A percentile compares a stretch with the other conserved stretches of the same genome.
Evolutionary conservation across 2,797 vertebrate genomes (phyloP).

Genomic region (Eulemur coronatus): DNA sequence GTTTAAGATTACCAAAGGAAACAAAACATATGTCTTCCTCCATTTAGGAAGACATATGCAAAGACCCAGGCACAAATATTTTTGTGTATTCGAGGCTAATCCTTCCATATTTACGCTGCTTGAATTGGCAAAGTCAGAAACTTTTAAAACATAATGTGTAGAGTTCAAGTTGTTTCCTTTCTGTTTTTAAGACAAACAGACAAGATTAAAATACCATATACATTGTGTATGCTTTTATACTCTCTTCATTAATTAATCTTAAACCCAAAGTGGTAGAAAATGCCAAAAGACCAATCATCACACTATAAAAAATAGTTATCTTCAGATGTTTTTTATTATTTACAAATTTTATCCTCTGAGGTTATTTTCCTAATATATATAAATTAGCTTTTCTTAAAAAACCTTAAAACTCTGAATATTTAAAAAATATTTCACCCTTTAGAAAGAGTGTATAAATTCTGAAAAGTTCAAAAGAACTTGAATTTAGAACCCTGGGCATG

Average conservation of each 20-base stretch:
- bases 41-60: not conserved
- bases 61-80: not conserved
- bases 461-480: not conserved
- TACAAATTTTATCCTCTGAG: not conserved
- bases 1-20: not conserved
- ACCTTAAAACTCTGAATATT: not conserved
- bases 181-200: not conserved
- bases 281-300: not conserved
- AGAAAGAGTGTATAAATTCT: not conserved
- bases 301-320: not conserved
- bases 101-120: not conserved
- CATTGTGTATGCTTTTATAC: not conserved
- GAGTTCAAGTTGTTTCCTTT: not conserved
- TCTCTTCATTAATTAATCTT: not conserved
- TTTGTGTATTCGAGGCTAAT: not conserved
- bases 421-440: not conserved
- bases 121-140: not conserved
- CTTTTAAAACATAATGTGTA: not conserved
- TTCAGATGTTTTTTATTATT: not conserved
- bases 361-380: not conserved
- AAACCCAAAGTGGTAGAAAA: not conserved
- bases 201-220: not conserved
- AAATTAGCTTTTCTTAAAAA: not conserved
- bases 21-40: not conserved
- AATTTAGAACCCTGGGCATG: not conserved